Evolutionary conservation across 2,888 invertebrate species (phyloP).

Genomic region (Drosophila seclusa): DNA sequence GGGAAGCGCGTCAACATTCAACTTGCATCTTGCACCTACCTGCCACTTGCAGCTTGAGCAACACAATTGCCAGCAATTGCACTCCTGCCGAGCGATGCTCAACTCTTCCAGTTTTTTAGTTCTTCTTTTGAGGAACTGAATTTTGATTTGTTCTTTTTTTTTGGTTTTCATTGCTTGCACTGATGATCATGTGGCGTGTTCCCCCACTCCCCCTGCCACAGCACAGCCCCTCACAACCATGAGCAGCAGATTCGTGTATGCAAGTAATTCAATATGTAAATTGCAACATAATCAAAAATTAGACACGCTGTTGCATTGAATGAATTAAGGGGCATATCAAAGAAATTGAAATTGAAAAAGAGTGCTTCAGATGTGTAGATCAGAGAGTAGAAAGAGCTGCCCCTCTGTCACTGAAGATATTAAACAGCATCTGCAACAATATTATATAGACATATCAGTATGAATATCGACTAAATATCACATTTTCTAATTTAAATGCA

Average conservation of each 20-base stretch:
- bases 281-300: constrained; percentile 82
- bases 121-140: constrained; percentile 18
- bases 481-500: background rate
- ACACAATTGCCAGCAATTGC: constrained; percentile 64
- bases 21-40: constrained; percentile 31
- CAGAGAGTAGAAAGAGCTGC: background rate
- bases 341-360: constrained; percentile 9
- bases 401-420: background rate
- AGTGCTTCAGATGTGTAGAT: background rate
- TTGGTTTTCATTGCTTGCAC: constrained; percentile 31
- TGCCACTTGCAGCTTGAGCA: constrained; percentile 26
- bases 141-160: constrained; percentile 41
- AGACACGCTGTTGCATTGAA: constrained; percentile 61
- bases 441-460: background rate
- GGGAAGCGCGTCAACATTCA: constrained; percentile 66
- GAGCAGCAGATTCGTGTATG: constrained; percentile 52
- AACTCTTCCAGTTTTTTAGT: constrained; percentile 5
- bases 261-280: constrained; percentile 80
- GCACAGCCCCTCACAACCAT: background rate
- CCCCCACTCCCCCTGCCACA: background rate
- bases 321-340: constrained; percentile 1
- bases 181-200: constrained; percentile 37
- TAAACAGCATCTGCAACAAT: background rate
- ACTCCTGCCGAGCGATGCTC: constrained; percentile 52
- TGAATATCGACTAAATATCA: background rate